These are phyloP conservation scores for Micromys minutus DNA, from an alignment of 2,113 vertebrate species.

Conservation along the genomic window DNA sequence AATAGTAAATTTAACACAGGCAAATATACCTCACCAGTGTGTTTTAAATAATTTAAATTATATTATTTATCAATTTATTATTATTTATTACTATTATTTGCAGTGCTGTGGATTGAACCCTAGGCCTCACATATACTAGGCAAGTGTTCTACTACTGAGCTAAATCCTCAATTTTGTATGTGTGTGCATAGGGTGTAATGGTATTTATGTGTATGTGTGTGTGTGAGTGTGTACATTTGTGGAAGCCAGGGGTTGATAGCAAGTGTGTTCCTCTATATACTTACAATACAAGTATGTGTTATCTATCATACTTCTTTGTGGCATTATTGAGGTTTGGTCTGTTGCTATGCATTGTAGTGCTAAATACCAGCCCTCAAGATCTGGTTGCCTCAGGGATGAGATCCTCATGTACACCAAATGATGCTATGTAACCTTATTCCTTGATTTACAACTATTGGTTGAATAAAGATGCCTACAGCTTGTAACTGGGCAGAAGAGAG, in stretches of 20 bases:
- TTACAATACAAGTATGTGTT: no score
- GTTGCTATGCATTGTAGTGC: no score
- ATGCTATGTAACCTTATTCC: no score
- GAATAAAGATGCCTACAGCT: no score
- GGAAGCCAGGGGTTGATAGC: neutral
- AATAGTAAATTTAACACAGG: constrained; percentile 21
- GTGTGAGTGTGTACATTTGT: neutral
- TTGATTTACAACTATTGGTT: no score
- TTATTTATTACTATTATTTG: neutral
- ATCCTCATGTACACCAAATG: no score
- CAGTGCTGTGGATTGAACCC: neutral
- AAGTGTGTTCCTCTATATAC: neutral
- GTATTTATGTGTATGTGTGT: neutral
- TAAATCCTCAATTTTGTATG: neutral
- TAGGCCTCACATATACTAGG: neutral
- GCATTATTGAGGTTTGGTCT: no score
- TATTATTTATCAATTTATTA: neutral
- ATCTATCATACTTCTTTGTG: neutral
- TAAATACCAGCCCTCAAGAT: no score
- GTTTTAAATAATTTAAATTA: neutral
- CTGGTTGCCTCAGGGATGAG: no score
- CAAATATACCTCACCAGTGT: neutral
- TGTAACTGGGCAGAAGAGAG: no score
- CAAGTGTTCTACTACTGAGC: neutral
- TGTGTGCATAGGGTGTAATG: neutral